Percentiles rank a stretch among this genome's conserved stretches.
These are phyloP conservation scores for Atlantisia rogersi DNA, from an alignment of 2,113 vertebrate species.

Conservation along the genomic window DNA sequence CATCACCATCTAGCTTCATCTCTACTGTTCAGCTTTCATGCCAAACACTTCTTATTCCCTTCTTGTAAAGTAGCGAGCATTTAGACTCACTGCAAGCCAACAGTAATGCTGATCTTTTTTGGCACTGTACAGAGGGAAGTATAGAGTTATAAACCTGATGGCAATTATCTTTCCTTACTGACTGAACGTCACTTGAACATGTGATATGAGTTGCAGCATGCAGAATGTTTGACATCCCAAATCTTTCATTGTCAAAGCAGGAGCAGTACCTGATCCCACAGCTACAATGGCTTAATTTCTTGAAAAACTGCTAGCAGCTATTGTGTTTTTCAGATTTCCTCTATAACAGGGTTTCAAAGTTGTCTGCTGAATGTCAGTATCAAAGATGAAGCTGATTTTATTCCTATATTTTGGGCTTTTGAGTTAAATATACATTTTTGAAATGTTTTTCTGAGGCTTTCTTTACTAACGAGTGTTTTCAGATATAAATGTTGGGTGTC, in stretches of 20 bases:
- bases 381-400: conserved; percentile 1
- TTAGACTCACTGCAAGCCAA: not conserved
- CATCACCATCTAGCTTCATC: not conserved
- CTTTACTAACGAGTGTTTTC: conserved; percentile 4
- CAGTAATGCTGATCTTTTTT: not conserved
- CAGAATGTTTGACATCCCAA: not conserved
- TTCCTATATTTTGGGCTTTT: not conserved
- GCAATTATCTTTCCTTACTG: not conserved
- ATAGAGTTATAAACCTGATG: not conserved
- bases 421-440: not conserved
- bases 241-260: not conserved
- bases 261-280: not conserved
- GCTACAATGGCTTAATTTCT: not conserved
- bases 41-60: not conserved
- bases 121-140: not conserved
- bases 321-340: not conserved
- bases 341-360: not conserved
- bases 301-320: not conserved
- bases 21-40: not conserved
- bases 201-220: not conserved
- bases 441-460: not conserved
- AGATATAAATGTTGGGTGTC: conserved; percentile 15
- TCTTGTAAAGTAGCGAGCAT: not conserved
- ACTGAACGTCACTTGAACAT: not conserved
- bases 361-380: not conserved